phyloP scores from a whole-genome alignment of 1,140 invertebrate species.

The Zaprionus davidi region DNA sequence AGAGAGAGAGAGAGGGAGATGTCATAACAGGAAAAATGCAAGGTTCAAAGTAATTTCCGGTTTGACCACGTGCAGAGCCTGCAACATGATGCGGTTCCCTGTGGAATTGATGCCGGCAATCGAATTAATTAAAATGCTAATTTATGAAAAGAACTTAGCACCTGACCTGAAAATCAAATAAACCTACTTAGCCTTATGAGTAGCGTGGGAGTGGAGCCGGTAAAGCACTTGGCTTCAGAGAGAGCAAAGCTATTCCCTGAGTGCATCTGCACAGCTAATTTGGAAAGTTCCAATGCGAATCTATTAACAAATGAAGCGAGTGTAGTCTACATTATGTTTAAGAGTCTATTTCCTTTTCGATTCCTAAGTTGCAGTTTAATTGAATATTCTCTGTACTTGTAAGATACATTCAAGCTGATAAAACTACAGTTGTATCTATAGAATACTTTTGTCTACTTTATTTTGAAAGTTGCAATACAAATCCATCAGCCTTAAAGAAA shows the following conservation, averaged over 20 bases:
- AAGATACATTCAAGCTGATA: no score
- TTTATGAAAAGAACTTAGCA: slow-evolving; percentile 20
- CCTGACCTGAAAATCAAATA: slow-evolving; percentile 27
- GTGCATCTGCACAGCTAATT: neutral
- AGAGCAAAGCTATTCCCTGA: neutral
- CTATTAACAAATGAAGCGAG: neutral
- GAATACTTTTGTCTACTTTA: neutral
- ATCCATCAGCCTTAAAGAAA: no score
- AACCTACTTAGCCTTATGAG: neutral
- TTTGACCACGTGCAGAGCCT: slow-evolving; percentile 41
- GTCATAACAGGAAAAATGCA: slow-evolving; percentile 29
- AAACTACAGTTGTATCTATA: neutral
- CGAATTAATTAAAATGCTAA: slow-evolving; percentile 57
- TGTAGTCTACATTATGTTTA: neutral
- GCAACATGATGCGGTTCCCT: slow-evolving; percentile 32
- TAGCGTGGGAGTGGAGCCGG: neutral
- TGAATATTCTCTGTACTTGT: no score
- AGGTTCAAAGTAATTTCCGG: slow-evolving; percentile 65
- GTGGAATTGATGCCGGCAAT: slow-evolving; percentile 15
- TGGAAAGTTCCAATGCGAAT: neutral
- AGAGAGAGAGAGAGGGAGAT: neutral
- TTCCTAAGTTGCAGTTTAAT: no score
- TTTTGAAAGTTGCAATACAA: no score
- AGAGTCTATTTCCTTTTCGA: neutral
- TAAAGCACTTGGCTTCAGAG: neutral